phyloP scores from a whole-genome alignment of 1,140 invertebrate species.

The Dreissena rostriformis region DNA sequence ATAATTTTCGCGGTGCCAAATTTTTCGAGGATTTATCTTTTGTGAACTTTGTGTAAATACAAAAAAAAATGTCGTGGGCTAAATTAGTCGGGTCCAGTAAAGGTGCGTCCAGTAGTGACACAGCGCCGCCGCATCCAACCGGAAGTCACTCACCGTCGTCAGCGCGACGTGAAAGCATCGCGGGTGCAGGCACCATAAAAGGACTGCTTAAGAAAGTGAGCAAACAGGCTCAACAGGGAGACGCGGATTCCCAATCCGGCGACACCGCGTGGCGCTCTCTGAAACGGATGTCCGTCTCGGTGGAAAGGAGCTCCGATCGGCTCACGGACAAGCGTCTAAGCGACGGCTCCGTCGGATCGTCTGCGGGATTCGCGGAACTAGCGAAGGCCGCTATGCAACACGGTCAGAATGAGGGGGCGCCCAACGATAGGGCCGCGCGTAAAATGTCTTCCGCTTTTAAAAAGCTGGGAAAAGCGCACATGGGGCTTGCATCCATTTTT shows the following conservation, averaged over 20 bases:
- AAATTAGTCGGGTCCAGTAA: slow-evolving; percentile 9
- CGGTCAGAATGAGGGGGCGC: neutral
- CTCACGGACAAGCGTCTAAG: slow-evolving; percentile 6
- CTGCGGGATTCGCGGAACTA: neutral
- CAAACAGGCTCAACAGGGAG: neutral
- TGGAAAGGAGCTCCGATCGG: slow-evolving; percentile 21
- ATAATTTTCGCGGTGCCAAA: too few species aligned
- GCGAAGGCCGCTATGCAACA: neutral
- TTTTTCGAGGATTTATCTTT: too few species aligned
- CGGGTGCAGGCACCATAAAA: slow-evolving; percentile 8
- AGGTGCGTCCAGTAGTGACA: too few species aligned
- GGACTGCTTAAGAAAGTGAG: slow-evolving; percentile 33
- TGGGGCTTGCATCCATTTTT: slow-evolving; percentile 43
- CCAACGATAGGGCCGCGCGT: neutral
- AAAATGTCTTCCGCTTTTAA: slow-evolving; percentile 48
- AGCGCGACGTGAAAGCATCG: slow-evolving; percentile 32
- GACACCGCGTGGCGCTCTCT: slow-evolving; percentile 8
- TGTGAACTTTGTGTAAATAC: neutral
- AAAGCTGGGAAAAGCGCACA: slow-evolving; percentile 45
- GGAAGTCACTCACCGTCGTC: slow-evolving; percentile 1
- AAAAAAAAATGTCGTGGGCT: slow-evolving; percentile 43
- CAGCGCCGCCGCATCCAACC: too few species aligned
- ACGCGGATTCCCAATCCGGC: neutral
- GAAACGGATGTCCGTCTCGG: slow-evolving; percentile 38
- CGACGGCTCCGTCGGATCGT: slow-evolving; percentile 2